Percentiles rank a stretch among this genome's conserved stretches.
phyloP scores from a whole-genome alignment of 2,797 vertebrate genomes.

The Cuniculus paca region DNA sequence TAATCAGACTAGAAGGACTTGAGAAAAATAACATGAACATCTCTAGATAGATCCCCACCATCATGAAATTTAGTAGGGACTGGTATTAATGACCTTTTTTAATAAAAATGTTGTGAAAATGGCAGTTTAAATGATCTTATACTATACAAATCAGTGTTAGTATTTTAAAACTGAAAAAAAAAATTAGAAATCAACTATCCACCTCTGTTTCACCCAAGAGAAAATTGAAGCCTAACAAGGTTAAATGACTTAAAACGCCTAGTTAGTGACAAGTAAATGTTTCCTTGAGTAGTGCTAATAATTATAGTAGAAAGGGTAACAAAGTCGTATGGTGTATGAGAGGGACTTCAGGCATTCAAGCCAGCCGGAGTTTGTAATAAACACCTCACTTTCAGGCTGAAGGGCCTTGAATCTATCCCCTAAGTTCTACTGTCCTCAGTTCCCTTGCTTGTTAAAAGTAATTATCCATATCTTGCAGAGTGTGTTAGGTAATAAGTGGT shows the following conservation, averaged over 20 bases:
- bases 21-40: not conserved
- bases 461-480: not conserved
- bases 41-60: not conserved
- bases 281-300: not conserved
- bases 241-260: conserved; percentile 8
- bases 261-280: not conserved
- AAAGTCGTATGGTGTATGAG: not conserved
- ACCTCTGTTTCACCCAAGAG: conserved; percentile 25
- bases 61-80: not conserved
- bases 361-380: not conserved
- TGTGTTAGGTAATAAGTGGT: not conserved
- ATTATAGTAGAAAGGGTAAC: not conserved
- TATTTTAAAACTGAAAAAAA: conserved; percentile 58
- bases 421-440: not conserved
- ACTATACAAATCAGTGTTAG: not conserved
- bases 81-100: not conserved
- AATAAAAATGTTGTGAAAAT: conserved; percentile 46
- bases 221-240: conserved; percentile 45
- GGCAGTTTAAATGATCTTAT: not conserved
- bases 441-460: not conserved
- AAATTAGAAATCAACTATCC: conserved; percentile 38
- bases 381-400: not conserved
- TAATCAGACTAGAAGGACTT: not conserved
- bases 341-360: not conserved
- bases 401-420: not conserved